Percentiles rank a stretch among this genome's conserved stretches.
Conservation (phyloP, 2,888 invertebrate species). For the Cerastoderma edule region DNA sequence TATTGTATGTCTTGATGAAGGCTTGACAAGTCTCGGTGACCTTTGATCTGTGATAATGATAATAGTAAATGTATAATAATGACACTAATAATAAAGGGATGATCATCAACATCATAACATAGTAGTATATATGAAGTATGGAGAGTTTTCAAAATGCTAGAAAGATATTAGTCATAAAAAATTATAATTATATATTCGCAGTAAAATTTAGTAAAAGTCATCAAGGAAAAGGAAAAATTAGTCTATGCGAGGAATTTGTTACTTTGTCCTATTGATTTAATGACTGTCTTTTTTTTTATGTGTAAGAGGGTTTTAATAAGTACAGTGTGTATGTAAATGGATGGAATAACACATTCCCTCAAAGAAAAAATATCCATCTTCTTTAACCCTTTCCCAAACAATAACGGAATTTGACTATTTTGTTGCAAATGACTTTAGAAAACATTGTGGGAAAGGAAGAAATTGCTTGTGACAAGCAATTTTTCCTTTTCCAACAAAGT, state of each 20-base stretch:
- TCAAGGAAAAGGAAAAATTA: background rate
- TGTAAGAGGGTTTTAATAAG: no score
- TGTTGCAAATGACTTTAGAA: no score
- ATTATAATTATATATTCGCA: background rate
- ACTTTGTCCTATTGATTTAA: no score
- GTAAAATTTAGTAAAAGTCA: background rate
- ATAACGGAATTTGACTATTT: no score
- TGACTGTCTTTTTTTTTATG: no score
- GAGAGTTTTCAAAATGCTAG: background rate
- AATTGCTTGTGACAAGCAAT: no score
- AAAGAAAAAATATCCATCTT: no score
- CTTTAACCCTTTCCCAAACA: no score
- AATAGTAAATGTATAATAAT: background rate
- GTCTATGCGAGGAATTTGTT: no score
- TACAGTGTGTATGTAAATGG: no score
- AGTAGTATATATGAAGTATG: background rate
- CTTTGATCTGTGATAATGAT: constrained; percentile 37
- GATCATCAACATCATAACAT: background rate
- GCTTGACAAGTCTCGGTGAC: constrained; percentile 25
- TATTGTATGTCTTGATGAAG: constrained; percentile 51
- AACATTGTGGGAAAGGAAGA: no score
- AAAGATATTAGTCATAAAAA: background rate
- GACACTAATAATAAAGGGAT: background rate
- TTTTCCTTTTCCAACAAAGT: constrained; percentile 13
- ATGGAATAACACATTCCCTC: no score